Evolutionary conservation across 2,888 invertebrate species (phyloP), one percentile per base, ranked within the genome.

Genomic region (Acrobasis suavella): DNA sequence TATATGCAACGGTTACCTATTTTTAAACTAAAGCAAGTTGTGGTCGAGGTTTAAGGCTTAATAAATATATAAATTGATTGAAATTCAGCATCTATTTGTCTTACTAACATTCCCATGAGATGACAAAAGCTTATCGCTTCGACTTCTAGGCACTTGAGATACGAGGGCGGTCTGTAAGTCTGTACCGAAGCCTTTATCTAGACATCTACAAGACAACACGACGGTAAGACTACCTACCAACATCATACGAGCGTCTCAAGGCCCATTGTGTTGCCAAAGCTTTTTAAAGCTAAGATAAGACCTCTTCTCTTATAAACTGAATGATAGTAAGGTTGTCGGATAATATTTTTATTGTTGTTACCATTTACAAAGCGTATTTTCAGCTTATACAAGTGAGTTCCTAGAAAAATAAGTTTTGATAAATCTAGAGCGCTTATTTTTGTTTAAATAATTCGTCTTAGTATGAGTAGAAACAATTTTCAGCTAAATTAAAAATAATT

Each of bases 151-250:
- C 39, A 14, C 42, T 56, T 42, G 9, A 38, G 15, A 55, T 38
- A 70, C 70, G 68, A 69, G 68, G 69, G 32, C 32, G 32, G 32
- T 32, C 32, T 32, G 32, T 32, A 73, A 70, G 78, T 69, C 73
- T 66, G 74, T 72, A 75, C 76, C 77, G 74, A 69, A 66, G 64
- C 69, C 65, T 77, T 85, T 85, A 87, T 89, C 86, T 83, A 84
- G 84, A 84, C 81, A 87, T 87, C 85, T 86, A 85, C 85, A 85
- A 80, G 75, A 65, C 74, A 77, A 83, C 82, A 83, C 73, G 81
- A 82, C 82, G 73, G 74, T 80, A 82, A 83, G 12, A 46, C 46
- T 82, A 80, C 82, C 84, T 85, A 86, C 84, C 83, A 78, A 75
- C 73, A 75, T 77, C 77, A 72, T 70, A 67, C 55, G 61, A 69